A percentile compares a stretch with the other conserved stretches of the same genome.
These are phyloP conservation scores for Periphyllus acericola DNA, from an alignment of 2,888 invertebrate species.

Conservation along the genomic window DNA sequence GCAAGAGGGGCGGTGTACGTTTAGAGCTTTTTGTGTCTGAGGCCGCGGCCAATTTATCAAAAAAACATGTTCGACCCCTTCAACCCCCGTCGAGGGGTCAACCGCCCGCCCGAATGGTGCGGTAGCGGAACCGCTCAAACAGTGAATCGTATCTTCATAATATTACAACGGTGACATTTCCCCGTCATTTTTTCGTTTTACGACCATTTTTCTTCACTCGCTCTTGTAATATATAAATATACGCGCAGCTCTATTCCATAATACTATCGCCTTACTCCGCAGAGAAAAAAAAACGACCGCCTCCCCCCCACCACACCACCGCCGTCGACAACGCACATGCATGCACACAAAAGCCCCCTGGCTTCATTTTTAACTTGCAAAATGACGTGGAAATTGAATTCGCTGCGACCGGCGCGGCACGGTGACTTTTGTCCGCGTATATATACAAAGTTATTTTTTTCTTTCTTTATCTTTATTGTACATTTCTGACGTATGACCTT, in stretches of 20 bases:
- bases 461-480: constrained; percentile 18
- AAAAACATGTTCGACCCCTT: constrained; percentile 58
- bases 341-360: constrained; percentile 46
- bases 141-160: constrained; percentile 65
- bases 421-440: constrained; percentile 41
- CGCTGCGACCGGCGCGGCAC: constrained; percentile 4
- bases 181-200: constrained; percentile 64
- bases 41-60: constrained; percentile 65
- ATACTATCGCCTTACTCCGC: constrained; percentile 36
- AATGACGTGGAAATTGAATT: constrained; percentile 65
- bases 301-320: background rate
- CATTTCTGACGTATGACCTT: constrained; percentile 40
- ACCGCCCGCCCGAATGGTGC: constrained; percentile 10
- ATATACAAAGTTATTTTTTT: constrained; percentile 28
- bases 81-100: constrained; percentile 33
- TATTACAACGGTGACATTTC: constrained; percentile 64
- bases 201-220: constrained; percentile 60
- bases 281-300: background rate
- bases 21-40: constrained; percentile 64
- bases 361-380: constrained; percentile 65
- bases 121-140: constrained; percentile 50
- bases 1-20: constrained; percentile 57
- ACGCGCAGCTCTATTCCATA: background rate
- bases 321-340: constrained; percentile 52
- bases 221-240: background rate